Evolutionary conservation across 2,113 vertebrate genomes (phyloP), one percentile per base, ranked within the genome.

Genomic region (Saguinus midas): DNA sequence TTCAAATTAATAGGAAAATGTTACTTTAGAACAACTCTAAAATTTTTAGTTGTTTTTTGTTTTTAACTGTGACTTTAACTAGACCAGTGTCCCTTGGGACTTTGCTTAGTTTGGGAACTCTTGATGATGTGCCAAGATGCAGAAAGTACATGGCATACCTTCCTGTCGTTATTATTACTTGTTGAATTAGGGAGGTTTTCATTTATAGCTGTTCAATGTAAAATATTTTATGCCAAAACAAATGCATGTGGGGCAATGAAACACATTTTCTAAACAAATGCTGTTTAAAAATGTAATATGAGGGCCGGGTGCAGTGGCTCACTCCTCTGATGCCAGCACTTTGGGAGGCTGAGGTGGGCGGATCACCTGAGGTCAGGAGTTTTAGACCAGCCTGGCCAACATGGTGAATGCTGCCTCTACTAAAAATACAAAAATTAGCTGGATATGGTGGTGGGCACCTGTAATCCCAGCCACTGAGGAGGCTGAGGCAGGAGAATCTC

Each of bases 21-120:
- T 92, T 82, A 87, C n/a, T 78, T 78, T n/a, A 95, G 66, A 66
- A 75, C n/a, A 91, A 58, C 27, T 91, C 48, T 68, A 58, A 80
- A 90, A 55, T 90, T 84, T 89, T 79, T 29, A 12, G 16, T 35
- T 80, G 57, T 37, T 40, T 82, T 61, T 80, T 11, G 48, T 48
- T 66, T 75, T 80, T 2, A 78, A 23, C 20, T 83, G 7, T 87
- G 4, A 58, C 43, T 87, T 14, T 82, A 35, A 52, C n/a, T 70
- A 57, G 37, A 66, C 55, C 20, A 55, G 16, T 75, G 27, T n/a
- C 32, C 64, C 27, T 85, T 81, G 6, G 64, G 21, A 64, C 57
- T 93, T 76, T 58, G 75, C 45, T 82, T 86, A 78, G 55, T 52
- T 48, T 79, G 27, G 25, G 66, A 85, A 76, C 7, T 70, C 12